Conservation (phyloP, 2,113 vertebrate genomes). For the Polypterus senegalus region DNA sequence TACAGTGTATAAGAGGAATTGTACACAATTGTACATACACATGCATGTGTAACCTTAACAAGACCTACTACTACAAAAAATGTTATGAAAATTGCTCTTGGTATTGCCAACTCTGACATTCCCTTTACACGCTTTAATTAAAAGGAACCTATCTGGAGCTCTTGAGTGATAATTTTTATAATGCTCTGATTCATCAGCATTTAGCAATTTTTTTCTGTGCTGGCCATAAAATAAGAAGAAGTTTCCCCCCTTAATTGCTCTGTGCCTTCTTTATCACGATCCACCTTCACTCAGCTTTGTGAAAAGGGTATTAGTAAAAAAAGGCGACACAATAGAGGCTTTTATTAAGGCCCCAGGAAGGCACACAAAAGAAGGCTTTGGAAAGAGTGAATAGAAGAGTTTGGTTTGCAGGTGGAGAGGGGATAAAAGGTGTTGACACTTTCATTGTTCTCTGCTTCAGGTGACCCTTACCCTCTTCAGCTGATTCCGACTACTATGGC, state of each 20-base stretch:
- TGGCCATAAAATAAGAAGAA: conserved; percentile 59
- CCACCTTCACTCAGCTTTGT: conserved; percentile 64
- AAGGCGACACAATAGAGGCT: conserved; percentile 81
- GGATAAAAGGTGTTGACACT: conserved; percentile 62
- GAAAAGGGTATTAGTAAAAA: conserved; percentile 74
- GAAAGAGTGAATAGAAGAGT: conserved; percentile 60
- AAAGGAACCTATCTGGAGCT: conserved; percentile 6
- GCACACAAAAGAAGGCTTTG: conserved; percentile 75
- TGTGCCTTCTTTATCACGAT: conserved; percentile 66
- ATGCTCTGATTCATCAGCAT: conserved; percentile 50
- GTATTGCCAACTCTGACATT: conserved; percentile 19
- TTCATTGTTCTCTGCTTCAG: conserved; percentile 66
- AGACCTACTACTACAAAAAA: background rate
- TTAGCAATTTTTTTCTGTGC: conserved; percentile 55
- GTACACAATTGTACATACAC: too few species aligned
- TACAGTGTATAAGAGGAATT: too few species aligned
- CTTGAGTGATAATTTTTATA: conserved; percentile 10
- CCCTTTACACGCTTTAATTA: conserved; percentile 14
- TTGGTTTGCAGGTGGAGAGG: conserved; percentile 70
- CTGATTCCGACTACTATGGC: conserved; percentile 98
- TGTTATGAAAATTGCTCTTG: background rate
- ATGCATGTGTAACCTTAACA: too few species aligned
- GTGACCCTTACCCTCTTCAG: conserved; percentile 96
- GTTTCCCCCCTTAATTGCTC: conserved; percentile 75
- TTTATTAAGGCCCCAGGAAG: conserved; percentile 73